These are phyloP conservation scores for Chrysaora quinquecirrha DNA, from an alignment of 30 jellyfish, hydroid and myxozoan species.

Conservation along the genomic window DNA sequence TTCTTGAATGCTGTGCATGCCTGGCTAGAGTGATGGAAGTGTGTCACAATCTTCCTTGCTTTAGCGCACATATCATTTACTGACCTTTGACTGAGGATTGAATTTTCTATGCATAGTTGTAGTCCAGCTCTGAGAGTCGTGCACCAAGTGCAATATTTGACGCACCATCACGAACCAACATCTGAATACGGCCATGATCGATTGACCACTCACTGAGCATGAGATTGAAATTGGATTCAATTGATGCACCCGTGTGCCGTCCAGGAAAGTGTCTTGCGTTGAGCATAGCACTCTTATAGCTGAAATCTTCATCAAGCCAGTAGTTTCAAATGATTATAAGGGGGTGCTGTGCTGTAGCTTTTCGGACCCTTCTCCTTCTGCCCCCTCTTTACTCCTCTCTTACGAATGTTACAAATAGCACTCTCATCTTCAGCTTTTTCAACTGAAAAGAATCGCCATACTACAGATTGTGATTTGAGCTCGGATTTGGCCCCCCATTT, in stretches of 20 bases:
- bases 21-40: conserved; percentile 69
- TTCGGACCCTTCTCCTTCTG: conserved; percentile 70
- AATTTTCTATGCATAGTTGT: too few species aligned
- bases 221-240: conserved; percentile 42
- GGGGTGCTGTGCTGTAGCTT: conserved; percentile 74
- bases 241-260: conserved; percentile 55
- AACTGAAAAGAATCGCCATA: conserved; percentile 52
- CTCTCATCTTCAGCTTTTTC: conserved; percentile 62
- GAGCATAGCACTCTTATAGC: conserved; percentile 59
- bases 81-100: too few species aligned
- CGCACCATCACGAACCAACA: conserved; percentile 78
- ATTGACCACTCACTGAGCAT: conserved; percentile 64
- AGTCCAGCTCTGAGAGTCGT: conserved; percentile 62
- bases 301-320: conserved; percentile 66
- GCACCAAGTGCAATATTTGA: conserved; percentile 71
- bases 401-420: conserved; percentile 46
- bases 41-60: conserved; percentile 63
- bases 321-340: conserved; percentile 57
- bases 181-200: conserved; percentile 58
- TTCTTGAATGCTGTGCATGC: conserved; percentile 77
- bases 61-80: conserved; percentile 67
- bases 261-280: conserved; percentile 67
- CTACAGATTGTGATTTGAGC: conserved; percentile 50
- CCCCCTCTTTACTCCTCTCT: conserved; percentile 53
- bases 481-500: conserved; percentile 12